Evolutionary conservation across 2,797 vertebrate genomes (phyloP), one percentile per base, ranked within the genome.

Genomic region (Oryzias dopingdopingensis): DNA sequence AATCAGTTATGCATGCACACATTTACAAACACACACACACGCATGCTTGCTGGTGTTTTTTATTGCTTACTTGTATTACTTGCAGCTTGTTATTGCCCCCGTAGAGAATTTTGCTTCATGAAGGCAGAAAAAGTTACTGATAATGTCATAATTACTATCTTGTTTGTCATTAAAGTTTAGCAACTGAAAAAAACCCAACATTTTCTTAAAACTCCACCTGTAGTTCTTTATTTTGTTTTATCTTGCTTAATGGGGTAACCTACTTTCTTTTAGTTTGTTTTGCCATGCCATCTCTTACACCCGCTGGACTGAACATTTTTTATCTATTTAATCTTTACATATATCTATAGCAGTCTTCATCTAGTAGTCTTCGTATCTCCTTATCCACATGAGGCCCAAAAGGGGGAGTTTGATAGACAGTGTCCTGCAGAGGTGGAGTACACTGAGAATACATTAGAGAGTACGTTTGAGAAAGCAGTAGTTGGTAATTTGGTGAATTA

Each of bases 301-400:
- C 6, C 12, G 45, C 45, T 22, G 16, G 56, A 40, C 45, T 41
- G 48, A 23, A 58, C 20, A 10, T 49, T 17, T 49, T 58, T 42
- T 12, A 47, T 42, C 0, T 1, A 54, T 49, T 84, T 69, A 79
- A 6, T 80, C 57, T 77, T 83, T 65, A 65, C 74, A 70, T 79
- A 73, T 65, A 64, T 72, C 71, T 81, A 6, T 29, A 6, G 1
- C 6, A 6, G 6, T 0, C 1, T 29, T 29, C 1, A 29, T 29
- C 26, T 29, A 29, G 26, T 29, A 29, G 26, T 29, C 26, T 29
- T 29, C 26, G 7, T 6, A 51, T 57, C 42, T 50, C 46, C 32
- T 46, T 57, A 59, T 17, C 29, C 54, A 13, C 55, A 42, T 60
- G 57, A 49, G 67, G n/a, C 51, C 70, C 58, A 49, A n/a, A 61